These are phyloP conservation scores for Drosophila tropicalis DNA, from an alignment of 1,140 invertebrate genomes.

Conservation along the genomic window DNA sequence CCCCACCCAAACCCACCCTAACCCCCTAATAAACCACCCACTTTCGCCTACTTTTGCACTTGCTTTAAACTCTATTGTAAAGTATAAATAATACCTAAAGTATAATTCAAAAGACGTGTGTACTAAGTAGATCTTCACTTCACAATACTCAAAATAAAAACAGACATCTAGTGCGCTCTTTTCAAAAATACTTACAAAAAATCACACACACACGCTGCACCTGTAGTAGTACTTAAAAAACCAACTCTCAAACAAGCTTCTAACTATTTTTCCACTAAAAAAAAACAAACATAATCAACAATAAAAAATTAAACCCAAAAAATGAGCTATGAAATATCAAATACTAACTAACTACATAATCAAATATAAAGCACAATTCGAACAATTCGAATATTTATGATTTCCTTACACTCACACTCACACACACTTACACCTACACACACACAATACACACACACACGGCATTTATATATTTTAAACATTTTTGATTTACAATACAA, in stretches of 20 bases:
- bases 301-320: constrained; percentile 19
- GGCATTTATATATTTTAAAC: neutral
- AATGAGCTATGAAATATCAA: constrained; percentile 78
- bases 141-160: constrained; percentile 41
- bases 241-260: constrained; percentile 58
- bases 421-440: constrained; percentile 31
- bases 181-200: constrained; percentile 22
- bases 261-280: constrained; percentile 58
- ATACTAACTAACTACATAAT: constrained; percentile 75
- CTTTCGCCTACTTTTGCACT: constrained; percentile 69
- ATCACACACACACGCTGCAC: constrained; percentile 66
- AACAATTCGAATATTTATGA: constrained; percentile 35
- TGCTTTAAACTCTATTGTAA: constrained; percentile 58
- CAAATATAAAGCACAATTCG: constrained; percentile 74
- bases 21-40: constrained; percentile 23
- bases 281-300: constrained; percentile 37
- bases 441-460: constrained; percentile 22
- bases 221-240: constrained; percentile 58
- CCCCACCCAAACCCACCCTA: constrained; percentile 27
- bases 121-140: constrained; percentile 60
- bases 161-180: constrained; percentile 66
- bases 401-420: constrained; percentile 35
- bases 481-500: constrained; percentile 1
- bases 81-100: constrained; percentile 45
- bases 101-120: constrained; percentile 65